Conservation (phyloP, 2,888 invertebrate genomes). For the Heterodera filipjevi region DNA sequence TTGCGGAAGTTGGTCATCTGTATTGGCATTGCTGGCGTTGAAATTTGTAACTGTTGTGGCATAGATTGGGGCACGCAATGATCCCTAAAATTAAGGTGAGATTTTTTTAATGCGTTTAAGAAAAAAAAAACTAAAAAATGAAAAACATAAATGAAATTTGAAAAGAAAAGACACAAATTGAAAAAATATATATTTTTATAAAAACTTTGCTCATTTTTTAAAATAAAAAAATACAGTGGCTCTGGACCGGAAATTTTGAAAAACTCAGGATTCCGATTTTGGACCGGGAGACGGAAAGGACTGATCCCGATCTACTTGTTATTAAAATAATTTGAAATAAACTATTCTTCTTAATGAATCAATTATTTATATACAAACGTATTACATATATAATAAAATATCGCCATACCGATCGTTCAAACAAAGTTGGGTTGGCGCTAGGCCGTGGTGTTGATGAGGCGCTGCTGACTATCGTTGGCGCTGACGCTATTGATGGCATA, state of each 20-base stretch:
- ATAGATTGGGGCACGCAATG: slow-evolving; percentile 14
- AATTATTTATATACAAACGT: not conserved
- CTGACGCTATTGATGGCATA: not conserved
- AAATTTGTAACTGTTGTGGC: not conserved
- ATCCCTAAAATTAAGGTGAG: slow-evolving; percentile 22
- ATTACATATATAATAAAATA: not conserved
- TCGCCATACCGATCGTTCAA: slow-evolving; percentile 79
- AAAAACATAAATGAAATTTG: too few relatives aligned
- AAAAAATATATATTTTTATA: too few relatives aligned
- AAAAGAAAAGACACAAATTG: too few relatives aligned
- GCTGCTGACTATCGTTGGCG: not conserved
- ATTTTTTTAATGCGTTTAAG: too few relatives aligned
- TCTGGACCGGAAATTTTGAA: too few relatives aligned
- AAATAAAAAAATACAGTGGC: too few relatives aligned
- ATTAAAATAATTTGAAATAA: too few relatives aligned
- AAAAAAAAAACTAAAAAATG: too few relatives aligned
- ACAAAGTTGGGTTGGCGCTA: slow-evolving; percentile 89
- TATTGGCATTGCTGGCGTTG: not conserved
- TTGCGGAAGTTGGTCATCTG: not conserved
- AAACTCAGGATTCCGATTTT: too few relatives aligned
- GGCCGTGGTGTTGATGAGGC: slow-evolving; percentile 81
- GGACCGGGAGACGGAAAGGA: too few relatives aligned
- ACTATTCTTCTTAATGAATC: not conserved
- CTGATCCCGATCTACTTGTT: too few relatives aligned
- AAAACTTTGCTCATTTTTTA: too few relatives aligned